Evolutionary conservation across 1,140 invertebrate species (phyloP), one percentile per base, ranked within the genome.

Genomic region (Uloborus diversus): DNA sequence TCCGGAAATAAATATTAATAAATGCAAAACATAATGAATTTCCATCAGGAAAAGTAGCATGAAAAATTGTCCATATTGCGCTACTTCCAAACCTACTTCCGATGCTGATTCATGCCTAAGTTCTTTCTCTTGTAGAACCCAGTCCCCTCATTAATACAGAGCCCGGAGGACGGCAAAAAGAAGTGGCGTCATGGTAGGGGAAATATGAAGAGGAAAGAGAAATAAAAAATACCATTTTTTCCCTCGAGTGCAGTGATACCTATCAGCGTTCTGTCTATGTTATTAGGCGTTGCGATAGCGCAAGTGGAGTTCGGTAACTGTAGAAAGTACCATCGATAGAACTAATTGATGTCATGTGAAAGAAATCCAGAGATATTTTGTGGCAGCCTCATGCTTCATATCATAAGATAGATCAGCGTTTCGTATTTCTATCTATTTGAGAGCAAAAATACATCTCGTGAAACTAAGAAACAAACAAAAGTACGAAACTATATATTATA

Each of bases 21-120:
- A 69, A 69, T 69, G 66, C 66, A 56, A 69, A 53, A 30, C n/a
- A n/a, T 69, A 56, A 47, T 28, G 51, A 66, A 66, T 66, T 49
- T 49, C n/a, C 35, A 20, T 56, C 42, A 33, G 49, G 13, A 17
- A 35, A 30, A 56, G 20, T 37, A 33, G 23, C 2, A 64, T 9
- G 33, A 64, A 64, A 35, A 56, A 53, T 27, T 56, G n/a, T n/a
- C 66, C n/a, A 56, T 69, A 69, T 69, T 25, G 42, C 17, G 17
- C n/a, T 3, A 2, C 49, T 47, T 27, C 47, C 7, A 23, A 23
- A 30, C 7, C 28, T n/a, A 32, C 35, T 56, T 49, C 49, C 28
- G 30, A 25, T 32, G 28, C 51, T 69, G 66, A 69, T 56, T 69
- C 66, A 56, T 56, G 30, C 30, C 42, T 56, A 56, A 69, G 49